Evolutionary conservation across 2,113 vertebrate genomes (phyloP), one percentile per base, ranked within the genome.

Genomic region (Menidia beryllina): DNA sequence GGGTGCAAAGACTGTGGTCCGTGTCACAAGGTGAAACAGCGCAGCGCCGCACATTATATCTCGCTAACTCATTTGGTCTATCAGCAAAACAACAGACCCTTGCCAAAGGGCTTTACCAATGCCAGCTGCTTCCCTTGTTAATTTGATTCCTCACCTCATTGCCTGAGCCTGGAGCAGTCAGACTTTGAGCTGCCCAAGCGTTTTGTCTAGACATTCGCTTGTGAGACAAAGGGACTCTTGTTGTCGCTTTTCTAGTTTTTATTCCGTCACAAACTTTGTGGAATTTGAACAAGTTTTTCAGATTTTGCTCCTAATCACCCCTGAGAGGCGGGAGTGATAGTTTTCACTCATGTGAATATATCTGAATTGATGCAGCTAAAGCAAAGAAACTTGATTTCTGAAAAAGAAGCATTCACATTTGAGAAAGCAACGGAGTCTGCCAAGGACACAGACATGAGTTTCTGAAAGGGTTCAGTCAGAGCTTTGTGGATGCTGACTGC

Each of bases 41-140:
- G 69, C 81, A 63, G 69, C 21, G 41, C 49, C 23, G 63, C 65
- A 43, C 72, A 75, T 86, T 75, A 83, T 75, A 67, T 87, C 82
- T 81, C 77, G 77, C 85, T 82, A 84, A 85, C 86, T 86, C 67
- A 77, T 61, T 52, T 59, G 34, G 69, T 77, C 69, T 79, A 66
- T 85, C 80, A 79, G 59, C 69, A 79, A 72, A 82, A 86, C 82
- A 89, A 77, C 84, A 86, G 80, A 72, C 67, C 49, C 55, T 64
- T 27, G 85, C 79, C 73, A 57, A 82, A 81, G 85, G 82, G 65
- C 45, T 27, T 66, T 48, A 57, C 55, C 5, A 0, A 54, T 76
- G 79, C 87, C 83, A 86, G 88, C 85, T 91, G 89, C 74, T 73
- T 85, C 80, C 54, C 86, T 78, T 59, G 69, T 85, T 88, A 85